Evolutionary conservation across 2,113 vertebrate species (phyloP), one percentile per base, ranked within the genome.

Genomic region (Phyllopteryx taeniolatus): DNA sequence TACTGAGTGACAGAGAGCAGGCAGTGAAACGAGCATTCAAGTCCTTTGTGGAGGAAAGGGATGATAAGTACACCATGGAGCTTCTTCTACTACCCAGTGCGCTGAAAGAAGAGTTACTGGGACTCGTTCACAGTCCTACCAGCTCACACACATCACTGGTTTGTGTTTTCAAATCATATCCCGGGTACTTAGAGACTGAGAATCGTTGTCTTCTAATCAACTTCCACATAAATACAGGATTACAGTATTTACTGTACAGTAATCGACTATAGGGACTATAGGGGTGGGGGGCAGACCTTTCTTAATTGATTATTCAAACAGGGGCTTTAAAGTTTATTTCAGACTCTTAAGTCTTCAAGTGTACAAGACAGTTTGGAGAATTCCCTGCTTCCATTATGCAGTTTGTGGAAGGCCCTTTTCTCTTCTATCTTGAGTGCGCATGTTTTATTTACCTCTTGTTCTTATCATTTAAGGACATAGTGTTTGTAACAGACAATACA

Each of bases 11-110:
- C 72, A 91, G 88, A 22, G 98, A 99, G 67, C 92, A 95, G 0
- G 89, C 92, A 5, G 89, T 98, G 74, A 99, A 99, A 82, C 95
- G 93, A 75, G 89, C 91, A 0, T 98, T 99, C 86, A 95, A 94
- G 77, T 91, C 91, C 22, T 96, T 98, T 15, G 96, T 98, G 51
- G 98, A 99, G 88, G 92, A 95, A 17, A 90, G 89, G 13, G 95
- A 95, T 10, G 98, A 99, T 83, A 96, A 95, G 72, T 98, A 96
- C 61, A 94, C 95, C 3, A 96, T 99, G 95, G 98, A 99, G 86
- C 92, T 99, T 70, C 83, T 98, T 69, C 93, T 99, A 84, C 91
- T 99, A 71, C 98, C 98, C 70, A 97, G 96, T 66, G 93, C 95
- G 0, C 88, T 99, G 70, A 98, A 98, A 84, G 95, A 95, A 79